Evolutionary conservation across 2,113 vertebrate genomes (phyloP), one percentile per base, ranked within the genome.

Genomic region (Rhadina sibilatrix): DNA sequence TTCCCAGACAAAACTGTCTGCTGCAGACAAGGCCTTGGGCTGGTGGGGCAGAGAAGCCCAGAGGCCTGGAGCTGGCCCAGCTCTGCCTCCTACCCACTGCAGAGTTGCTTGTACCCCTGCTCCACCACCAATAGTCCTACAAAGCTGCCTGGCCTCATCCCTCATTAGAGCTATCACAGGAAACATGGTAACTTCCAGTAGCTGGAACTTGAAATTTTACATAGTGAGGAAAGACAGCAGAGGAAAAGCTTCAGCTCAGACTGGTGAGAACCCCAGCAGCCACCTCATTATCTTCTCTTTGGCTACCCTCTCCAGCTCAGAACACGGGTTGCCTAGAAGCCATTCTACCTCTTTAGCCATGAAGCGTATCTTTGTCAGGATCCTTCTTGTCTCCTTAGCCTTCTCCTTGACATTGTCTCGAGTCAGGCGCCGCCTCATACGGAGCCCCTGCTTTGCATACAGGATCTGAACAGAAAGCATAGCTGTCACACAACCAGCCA

Each of bases 341-440:
- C 27, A 5, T 46, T 12, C 40, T 96, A 99, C 99, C 99, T 99
- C 99, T 97, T 98, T 97, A 79, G 98, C 97, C 92, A 99, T 54
- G 28, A 98, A 98, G 70, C 96, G 96, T 38, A 99, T 94, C 87
- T 98, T 99, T 79, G 95, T 95, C 50, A 99, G 93, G 59, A 99
- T 94, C 93, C 95, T 99, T 93, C 95, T 98, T 33, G 96, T 87
- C 28, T 99, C 97, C 8, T 90, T 93, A 35, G 98, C 63, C 46
- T 98, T 98, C 92, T 99, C 98, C 85, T 97, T 98, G 75, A 98
- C 28, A 0, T 97, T 98, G 40, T 97, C 84, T 70, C 93, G 98
- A 38, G 97, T 98, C 83, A 99, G 86, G 49, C 53, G 91, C 21
- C 88, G 85, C 50, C 97, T 98, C 59, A 98, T 74, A 15, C 97